Percentiles rank a stretch among this genome's conserved stretches.
These are phyloP conservation scores for Liolophura sinensis DNA, from an alignment of 1,140 invertebrate genomes.

Conservation along the genomic window DNA sequence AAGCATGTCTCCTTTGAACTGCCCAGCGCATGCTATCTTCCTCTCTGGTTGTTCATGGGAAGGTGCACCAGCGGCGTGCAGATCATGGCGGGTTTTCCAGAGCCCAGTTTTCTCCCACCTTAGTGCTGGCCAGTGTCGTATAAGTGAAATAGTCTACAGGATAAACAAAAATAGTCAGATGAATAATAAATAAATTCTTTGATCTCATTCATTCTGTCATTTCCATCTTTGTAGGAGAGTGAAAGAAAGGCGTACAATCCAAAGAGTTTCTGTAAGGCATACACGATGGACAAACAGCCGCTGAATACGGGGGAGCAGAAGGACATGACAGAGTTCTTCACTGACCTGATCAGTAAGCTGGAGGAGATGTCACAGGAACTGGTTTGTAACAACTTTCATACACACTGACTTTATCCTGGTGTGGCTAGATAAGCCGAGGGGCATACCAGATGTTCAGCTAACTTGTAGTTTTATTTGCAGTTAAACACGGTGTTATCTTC, in stretches of 20 bases:
- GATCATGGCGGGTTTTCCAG: background rate
- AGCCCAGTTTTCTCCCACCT: too few relatives aligned
- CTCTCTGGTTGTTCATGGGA: too few relatives aligned
- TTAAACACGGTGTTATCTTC: too few relatives aligned
- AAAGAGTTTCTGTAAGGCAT: constrained; percentile 91
- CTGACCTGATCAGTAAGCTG: constrained; percentile 91
- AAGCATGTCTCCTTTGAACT: constrained; percentile 2
- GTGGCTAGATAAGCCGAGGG: too few relatives aligned
- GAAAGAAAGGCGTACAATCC: constrained; percentile 95
- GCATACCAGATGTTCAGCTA: too few relatives aligned
- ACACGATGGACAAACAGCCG: constrained; percentile 91
- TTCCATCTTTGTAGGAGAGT: constrained; percentile 69
- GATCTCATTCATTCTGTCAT: background rate
- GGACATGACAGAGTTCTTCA: constrained; percentile 98
- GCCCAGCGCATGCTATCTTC: too few relatives aligned
- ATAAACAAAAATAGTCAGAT: background rate
- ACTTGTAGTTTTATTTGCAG: too few relatives aligned
- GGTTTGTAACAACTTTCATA: constrained; percentile 34
- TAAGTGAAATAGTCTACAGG: too few relatives aligned
- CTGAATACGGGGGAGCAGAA: constrained; percentile 96
- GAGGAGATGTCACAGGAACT: constrained; percentile 94
- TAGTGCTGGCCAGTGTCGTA: too few relatives aligned
- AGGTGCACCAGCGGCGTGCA: too few relatives aligned
- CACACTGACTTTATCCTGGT: too few relatives aligned
- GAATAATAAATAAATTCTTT: too few relatives aligned